These are phyloP conservation scores for Bellardia bayeri DNA, from an alignment of 2,888 invertebrate genomes.

Conservation along the genomic window DNA sequence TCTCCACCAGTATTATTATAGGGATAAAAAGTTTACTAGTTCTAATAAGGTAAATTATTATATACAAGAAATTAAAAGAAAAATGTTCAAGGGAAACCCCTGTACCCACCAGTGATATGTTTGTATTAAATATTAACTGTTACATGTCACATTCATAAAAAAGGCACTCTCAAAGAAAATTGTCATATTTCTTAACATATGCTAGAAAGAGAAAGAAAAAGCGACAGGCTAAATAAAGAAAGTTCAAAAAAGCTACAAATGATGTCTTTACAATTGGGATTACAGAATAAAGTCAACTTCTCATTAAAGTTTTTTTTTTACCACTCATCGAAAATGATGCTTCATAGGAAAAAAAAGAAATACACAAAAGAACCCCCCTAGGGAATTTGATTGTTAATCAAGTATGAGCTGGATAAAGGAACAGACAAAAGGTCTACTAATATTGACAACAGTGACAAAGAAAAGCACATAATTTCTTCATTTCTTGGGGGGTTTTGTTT, in stretches of 20 bases:
- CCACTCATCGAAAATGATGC: neutral
- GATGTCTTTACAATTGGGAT: conserved; percentile 1
- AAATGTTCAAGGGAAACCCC: neutral
- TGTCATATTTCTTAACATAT: neutral
- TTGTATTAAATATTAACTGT: conserved; percentile 31
- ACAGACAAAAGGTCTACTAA: conserved; percentile 6
- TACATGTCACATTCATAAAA: conserved; percentile 18
- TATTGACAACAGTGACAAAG: conserved; percentile 5
- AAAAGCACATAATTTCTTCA: neutral
- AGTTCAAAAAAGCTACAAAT: neutral
- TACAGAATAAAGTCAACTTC: neutral
- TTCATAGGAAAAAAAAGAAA: neutral
- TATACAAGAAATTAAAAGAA: neutral
- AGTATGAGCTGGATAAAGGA: neutral
- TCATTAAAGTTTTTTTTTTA: neutral
- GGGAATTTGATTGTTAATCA: conserved; percentile 32
- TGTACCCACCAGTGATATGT: neutral
- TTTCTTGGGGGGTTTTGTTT: too few species aligned
- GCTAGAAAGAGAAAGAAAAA: neutral
- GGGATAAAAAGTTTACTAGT: too few species aligned
- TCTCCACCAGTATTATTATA: too few species aligned
- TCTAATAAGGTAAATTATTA: too few species aligned
- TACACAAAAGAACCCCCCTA: neutral
- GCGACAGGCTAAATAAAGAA: neutral
- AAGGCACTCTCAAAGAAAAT: conserved; percentile 1